Conservation (phyloP, 2,888 invertebrate species). For the Amphiduros pacificus region DNA sequence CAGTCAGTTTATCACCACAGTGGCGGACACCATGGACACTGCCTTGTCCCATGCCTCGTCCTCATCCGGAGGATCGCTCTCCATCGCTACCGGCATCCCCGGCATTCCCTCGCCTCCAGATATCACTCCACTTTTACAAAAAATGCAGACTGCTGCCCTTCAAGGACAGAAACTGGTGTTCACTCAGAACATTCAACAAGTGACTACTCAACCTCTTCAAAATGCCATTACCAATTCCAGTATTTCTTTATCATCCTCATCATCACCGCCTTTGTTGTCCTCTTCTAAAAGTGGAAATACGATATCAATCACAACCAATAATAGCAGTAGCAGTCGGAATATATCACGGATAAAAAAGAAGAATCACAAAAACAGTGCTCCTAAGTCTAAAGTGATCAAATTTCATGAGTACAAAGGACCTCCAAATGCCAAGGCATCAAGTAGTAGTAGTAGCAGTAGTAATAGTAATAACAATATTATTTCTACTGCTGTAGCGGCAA, state of each 20-base stretch:
- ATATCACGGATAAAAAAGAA: conserved; percentile 66
- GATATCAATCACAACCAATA: conserved; percentile 5
- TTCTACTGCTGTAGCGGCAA: conserved; percentile 20
- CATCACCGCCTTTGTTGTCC: conserved; percentile 2
- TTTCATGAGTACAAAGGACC: conserved; percentile 88
- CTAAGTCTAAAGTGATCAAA: conserved; percentile 87
- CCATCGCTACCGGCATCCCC: not conserved
- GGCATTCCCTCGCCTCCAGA: conserved; percentile 36
- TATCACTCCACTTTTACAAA: conserved; percentile 31
- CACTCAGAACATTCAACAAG: not conserved
- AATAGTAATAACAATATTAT: conserved; percentile 8
- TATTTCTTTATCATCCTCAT: not conserved
- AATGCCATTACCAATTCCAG: not conserved
- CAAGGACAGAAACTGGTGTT: conserved; percentile 7
- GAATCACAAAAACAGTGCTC: conserved; percentile 74
- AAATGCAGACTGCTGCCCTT: not conserved
- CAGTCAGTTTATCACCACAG: not conserved
- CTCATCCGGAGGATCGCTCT: not conserved
- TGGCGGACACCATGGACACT: not conserved
- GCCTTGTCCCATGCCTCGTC: not conserved
- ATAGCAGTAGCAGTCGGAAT: conserved; percentile 19
- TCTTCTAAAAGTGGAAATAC: conserved; percentile 2
- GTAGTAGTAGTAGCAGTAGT: conserved; percentile 25
- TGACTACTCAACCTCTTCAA: conserved; percentile 1
- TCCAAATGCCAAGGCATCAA: conserved; percentile 79